Conservation (phyloP, 2,888 invertebrate genomes). For the Alviniconcha strummeri region DNA sequence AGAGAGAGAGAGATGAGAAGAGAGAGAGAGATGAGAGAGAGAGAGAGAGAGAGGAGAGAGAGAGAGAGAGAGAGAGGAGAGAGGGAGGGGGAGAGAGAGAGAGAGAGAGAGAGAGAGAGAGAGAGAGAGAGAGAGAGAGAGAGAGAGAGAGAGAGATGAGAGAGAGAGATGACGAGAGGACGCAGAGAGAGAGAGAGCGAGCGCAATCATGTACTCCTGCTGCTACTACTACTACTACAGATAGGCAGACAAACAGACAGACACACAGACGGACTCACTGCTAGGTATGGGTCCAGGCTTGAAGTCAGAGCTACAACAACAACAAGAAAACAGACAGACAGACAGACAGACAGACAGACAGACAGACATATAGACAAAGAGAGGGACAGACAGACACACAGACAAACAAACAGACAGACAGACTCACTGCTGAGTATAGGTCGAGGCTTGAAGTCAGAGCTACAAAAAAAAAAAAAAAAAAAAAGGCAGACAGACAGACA, state of each 20-base stretch:
- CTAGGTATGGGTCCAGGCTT: not conserved
- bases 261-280: slow-evolving; percentile 9
- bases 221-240: not conserved
- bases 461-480: too few species aligned
- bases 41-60: too few species aligned
- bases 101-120: too few species aligned
- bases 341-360: too few species aligned
- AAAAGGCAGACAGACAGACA: not conserved
- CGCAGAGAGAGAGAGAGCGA: not conserved
- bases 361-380: too few species aligned
- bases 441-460: slow-evolving; percentile 36
- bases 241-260: not conserved
- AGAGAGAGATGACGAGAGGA: not conserved
- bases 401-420: not conserved
- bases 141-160: not conserved
- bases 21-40: too few species aligned
- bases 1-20: too few species aligned
- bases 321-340: too few species aligned
- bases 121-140: too few species aligned
- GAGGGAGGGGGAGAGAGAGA: too few species aligned
- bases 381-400: not conserved
- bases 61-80: too few species aligned
- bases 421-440: not conserved
- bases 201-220: too few species aligned
- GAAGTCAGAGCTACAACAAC: slow-evolving; percentile 36